Evolutionary conservation across 2,113 vertebrate species (phyloP).

Genomic region (Thomomys bottae): DNA sequence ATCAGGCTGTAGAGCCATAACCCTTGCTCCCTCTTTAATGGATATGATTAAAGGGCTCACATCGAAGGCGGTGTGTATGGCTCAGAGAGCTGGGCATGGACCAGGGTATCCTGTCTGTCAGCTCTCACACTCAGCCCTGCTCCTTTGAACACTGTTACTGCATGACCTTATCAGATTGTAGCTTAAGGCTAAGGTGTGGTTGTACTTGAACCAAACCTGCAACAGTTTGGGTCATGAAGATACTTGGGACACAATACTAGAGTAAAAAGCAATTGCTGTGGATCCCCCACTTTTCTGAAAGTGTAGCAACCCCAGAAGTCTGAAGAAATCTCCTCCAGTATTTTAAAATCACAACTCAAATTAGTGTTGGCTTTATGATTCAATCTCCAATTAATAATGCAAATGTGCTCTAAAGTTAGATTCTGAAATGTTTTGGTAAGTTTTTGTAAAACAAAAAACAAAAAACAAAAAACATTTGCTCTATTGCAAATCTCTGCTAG

Average conservation of each 20-base stretch:
- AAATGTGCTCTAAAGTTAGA: slow-evolving; percentile 23
- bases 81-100: background rate
- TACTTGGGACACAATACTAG: too few relatives aligned
- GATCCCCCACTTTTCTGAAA: background rate
- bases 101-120: background rate
- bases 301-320: background rate
- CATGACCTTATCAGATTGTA: slow-evolving; percentile 3
- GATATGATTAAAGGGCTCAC: background rate
- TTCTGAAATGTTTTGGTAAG: background rate
- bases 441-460: too few relatives aligned
- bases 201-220: background rate
- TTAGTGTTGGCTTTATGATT: background rate
- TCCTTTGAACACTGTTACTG: background rate
- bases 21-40: background rate
- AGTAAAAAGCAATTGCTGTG: background rate
- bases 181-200: background rate
- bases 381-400: background rate
- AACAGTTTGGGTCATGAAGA: background rate
- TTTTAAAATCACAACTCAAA: slow-evolving; percentile 16
- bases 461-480: too few relatives aligned
- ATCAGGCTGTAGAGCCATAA: background rate
- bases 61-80: background rate
- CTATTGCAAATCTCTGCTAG: too few relatives aligned
- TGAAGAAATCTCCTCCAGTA: background rate
- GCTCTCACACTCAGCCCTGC: background rate